Evolutionary conservation across 2,113 vertebrate species (phyloP).

Genomic region (Tachuris rubrigastra): DNA sequence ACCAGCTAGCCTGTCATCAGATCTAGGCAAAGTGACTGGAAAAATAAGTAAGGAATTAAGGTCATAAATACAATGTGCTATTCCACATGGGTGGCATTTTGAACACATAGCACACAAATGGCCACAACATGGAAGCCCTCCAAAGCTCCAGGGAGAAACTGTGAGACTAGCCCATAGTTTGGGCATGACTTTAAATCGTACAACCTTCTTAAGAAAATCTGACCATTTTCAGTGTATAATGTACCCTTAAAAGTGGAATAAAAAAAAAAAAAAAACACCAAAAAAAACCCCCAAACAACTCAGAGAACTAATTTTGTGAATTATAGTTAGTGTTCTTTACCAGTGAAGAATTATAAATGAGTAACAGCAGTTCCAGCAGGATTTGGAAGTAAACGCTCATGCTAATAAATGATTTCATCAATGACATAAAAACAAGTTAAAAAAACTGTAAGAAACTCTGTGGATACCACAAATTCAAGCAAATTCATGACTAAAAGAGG

Average conservation of each 20-base stretch:
- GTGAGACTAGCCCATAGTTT: not conserved
- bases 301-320: not conserved
- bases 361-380: not conserved
- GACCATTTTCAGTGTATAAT: not conserved
- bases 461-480: not conserved
- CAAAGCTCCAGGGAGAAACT: not conserved
- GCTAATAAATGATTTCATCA: not conserved
- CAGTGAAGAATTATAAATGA: not conserved
- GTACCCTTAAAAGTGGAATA: not conserved
- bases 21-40: not conserved
- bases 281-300: no score
- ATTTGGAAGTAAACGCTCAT: not conserved
- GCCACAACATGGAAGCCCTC: not conserved
- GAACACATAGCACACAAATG: not conserved
- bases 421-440: not conserved
- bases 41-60: not conserved
- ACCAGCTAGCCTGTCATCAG: not conserved
- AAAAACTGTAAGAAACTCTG: not conserved
- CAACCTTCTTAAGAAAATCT: not conserved
- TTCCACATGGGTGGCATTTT: not conserved
- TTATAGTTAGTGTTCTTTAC: not conserved
- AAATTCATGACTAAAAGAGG: not conserved
- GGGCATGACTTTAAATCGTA: not conserved
- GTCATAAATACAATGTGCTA: not conserved
- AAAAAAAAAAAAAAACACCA: not conserved